These are phyloP conservation scores for Kryptolebias marmoratus DNA, from an alignment of 2,113 vertebrate species.

Conservation along the genomic window DNA sequence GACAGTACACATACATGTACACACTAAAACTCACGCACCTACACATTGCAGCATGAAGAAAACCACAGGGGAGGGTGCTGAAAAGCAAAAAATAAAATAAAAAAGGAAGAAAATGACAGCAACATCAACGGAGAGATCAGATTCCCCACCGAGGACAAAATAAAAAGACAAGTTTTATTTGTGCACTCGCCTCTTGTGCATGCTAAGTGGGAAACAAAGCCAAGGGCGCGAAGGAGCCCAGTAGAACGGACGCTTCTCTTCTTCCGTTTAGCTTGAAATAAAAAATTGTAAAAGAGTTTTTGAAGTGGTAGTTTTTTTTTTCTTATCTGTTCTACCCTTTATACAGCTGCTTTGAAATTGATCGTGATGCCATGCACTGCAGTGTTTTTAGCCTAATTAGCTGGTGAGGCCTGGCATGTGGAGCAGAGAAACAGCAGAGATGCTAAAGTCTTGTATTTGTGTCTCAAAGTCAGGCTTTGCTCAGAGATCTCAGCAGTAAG, in stretches of 20 bases:
- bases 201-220: constrained; percentile 73
- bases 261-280: constrained; percentile 64
- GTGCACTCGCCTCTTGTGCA: constrained; percentile 55
- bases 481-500: constrained; percentile 43
- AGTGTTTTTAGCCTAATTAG: constrained; percentile 78
- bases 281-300: constrained; percentile 54
- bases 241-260: constrained; percentile 60
- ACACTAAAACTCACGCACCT: constrained; percentile 6
- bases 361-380: constrained; percentile 70
- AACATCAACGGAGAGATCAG: constrained; percentile 54
- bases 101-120: constrained; percentile 24
- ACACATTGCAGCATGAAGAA: constrained; percentile 22
- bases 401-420: constrained; percentile 65
- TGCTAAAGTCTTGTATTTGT: constrained; percentile 51
- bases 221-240: constrained; percentile 55
- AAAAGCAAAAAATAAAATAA: constrained; percentile 35
- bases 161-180: constrained; percentile 66
- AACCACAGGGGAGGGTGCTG: constrained; percentile 45
- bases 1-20: constrained; percentile 30
- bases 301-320: constrained; percentile 64
- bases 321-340: constrained; percentile 54
- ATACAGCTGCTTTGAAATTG: constrained; percentile 79
- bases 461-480: constrained; percentile 62
- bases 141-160: constrained; percentile 64
- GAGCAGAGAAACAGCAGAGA: constrained; percentile 62